phyloP scores from a whole-genome alignment of 2,888 invertebrate species.

The Phrixothrix hirtus region DNA sequence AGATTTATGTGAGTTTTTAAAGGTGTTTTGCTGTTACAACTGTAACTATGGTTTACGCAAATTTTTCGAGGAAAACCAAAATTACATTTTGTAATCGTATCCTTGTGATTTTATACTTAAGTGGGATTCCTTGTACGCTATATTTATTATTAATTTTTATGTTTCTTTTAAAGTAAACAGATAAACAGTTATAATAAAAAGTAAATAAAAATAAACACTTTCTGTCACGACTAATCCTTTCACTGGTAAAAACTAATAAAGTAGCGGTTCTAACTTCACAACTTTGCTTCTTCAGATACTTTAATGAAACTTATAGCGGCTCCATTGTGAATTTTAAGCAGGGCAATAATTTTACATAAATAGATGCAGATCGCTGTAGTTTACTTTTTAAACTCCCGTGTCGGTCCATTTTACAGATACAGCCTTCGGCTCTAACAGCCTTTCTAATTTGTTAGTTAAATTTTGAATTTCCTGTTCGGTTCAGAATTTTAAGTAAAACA shows the following conservation, averaged over 20 bases:
- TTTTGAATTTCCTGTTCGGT: neutral
- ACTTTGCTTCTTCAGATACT: neutral
- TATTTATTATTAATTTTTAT: no score
- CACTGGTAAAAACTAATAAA: neutral
- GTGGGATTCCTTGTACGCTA: no score
- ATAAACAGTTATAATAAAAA: neutral
- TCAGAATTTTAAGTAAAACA: neutral
- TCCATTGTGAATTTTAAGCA: neutral
- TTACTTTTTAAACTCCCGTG: neutral
- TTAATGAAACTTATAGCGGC: neutral
- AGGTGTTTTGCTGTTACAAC: no score
- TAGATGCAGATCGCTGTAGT: neutral
- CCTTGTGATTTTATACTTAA: no score
- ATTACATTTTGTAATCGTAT: no score
- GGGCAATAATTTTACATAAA: neutral
- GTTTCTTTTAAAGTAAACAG: no score
- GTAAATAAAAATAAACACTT: constrained; percentile 1
- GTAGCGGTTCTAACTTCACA: neutral
- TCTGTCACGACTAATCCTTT: constrained; percentile 5
- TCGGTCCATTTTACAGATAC: neutral
- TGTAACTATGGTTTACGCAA: no score
- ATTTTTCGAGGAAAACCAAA: no score
- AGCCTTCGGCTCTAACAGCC: neutral
- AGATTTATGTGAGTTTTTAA: no score
- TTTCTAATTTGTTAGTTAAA: neutral